phyloP scores from a whole-genome alignment of 2,888 invertebrate genomes.

The Sclerodermus sp. region DNA sequence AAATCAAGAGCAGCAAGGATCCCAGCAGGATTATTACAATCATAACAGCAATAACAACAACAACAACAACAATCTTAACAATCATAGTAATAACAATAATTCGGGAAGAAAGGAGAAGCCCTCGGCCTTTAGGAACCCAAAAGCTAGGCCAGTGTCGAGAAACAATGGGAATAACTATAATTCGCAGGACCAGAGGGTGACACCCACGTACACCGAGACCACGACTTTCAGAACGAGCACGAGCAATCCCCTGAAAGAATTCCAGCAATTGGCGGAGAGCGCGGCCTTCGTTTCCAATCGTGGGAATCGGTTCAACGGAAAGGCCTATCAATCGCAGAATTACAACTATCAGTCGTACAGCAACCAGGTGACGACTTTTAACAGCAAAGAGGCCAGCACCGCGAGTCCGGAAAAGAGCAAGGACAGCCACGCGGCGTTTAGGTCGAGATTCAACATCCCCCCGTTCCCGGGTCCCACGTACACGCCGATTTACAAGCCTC shows the following conservation, averaged over 20 bases:
- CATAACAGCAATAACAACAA: constrained; percentile 29
- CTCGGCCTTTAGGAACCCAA: constrained; percentile 17
- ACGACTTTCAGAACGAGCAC: constrained; percentile 58
- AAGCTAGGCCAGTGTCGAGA: constrained; percentile 31
- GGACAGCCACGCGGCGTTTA: constrained; percentile 50
- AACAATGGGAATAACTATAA: constrained; percentile 22
- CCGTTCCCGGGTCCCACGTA: constrained; percentile 44
- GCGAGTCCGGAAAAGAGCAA: constrained; percentile 46
- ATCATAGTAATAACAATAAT: constrained; percentile 31
- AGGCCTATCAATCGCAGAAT: constrained; percentile 19
- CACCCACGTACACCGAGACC: constrained; percentile 46
- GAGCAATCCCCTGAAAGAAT: constrained; percentile 62
- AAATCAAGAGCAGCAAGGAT: constrained; percentile 18
- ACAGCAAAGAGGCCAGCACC: constrained; percentile 9
- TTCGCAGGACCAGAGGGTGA: constrained; percentile 33
- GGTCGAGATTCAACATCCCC: constrained; percentile 34
- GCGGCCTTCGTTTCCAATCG: constrained; percentile 70
- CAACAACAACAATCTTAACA: no score
- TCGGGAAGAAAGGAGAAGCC: constrained; percentile 33
- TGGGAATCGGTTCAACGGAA: constrained; percentile 41
- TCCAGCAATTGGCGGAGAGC: constrained; percentile 75
- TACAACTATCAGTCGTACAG: constrained; percentile 30
- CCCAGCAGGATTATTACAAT: constrained; percentile 1
- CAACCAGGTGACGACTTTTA: constrained; percentile 22
- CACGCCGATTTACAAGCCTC: constrained; percentile 44